Evolutionary conservation across 2,888 invertebrate species (phyloP), one percentile per base, ranked within the genome.

Genomic region (Eilema depressum): DNA sequence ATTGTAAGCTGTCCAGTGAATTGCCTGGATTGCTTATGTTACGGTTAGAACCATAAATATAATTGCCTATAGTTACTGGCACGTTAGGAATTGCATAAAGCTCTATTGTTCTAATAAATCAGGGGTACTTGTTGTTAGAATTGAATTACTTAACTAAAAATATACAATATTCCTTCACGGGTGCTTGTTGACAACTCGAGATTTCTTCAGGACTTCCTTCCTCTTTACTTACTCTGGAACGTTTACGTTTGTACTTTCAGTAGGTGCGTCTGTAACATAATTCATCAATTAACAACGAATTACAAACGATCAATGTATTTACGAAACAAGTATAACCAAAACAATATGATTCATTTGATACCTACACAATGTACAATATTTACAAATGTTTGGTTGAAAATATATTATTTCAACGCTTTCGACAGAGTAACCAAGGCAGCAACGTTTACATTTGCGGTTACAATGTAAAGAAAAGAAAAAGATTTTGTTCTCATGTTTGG

Each of bases 371-470:
- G 53, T 53, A n/a, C 5, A 20, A 47, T 53, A 53, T 53, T 47
- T 53, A 53, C 53, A 53, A 53, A 53, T 20, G 1, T 20, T n/a
- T 53, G 1, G 53, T 0, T 53, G 8, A 53, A n/a, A n/a, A 17
- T n/a, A 53, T 53, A 53, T 47, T 41, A 53, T 53, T 53, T 53
- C 53, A n/a, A 53, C n/a, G 10, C 53, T 53, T 53, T n/a, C 53
- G 10, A 17, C 41, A 41, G 4, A 20, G 47, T 20, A 47, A 20
- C 47, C 47, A 20, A 7, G 7, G 5, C 14, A 1, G 1, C 1
- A 33, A 8, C 12, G 47, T 8, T 47, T 47, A 20, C 20, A 47
- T 47, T 47, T 47, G 12, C 7, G 17, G 20, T 20, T 20, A 47
- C 47, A 47, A 20, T 47, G 47, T 47, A 47, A 37, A 14, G 37